These are phyloP conservation scores for Eristalinus aeneus DNA, from an alignment of 2,888 invertebrate species.

Conservation along the genomic window DNA sequence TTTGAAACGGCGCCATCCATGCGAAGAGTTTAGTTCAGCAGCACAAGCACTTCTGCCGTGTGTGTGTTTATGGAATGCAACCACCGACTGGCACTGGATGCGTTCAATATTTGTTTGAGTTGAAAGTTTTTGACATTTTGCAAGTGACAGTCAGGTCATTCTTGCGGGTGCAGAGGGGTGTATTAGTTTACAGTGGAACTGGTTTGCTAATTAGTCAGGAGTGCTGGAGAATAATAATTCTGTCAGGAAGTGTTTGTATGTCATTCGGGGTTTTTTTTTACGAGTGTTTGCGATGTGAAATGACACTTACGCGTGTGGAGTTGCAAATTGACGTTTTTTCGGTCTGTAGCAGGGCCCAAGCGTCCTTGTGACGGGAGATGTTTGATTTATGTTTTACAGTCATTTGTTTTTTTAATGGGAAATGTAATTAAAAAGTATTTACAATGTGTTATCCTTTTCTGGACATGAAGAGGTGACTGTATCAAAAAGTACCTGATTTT, in stretches of 20 bases:
- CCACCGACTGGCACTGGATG: not conserved
- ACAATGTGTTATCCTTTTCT: no score
- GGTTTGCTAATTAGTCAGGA: constrained; percentile 40
- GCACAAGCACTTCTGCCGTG: not conserved
- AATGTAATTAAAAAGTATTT: not conserved
- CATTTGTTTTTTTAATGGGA: not conserved
- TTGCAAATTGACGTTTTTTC: not conserved
- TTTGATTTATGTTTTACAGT: not conserved
- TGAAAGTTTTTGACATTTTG: constrained; percentile 41
- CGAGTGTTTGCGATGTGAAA: not conserved
- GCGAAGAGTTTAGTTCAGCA: not conserved
- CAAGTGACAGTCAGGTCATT: constrained; percentile 30
- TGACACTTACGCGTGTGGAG: constrained; percentile 27
- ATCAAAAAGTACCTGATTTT: no score
- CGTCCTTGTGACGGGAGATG: constrained; percentile 3
- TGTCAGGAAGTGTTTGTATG: constrained; percentile 30
- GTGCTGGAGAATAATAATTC: constrained; percentile 47
- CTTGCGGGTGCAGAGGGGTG: not conserved
- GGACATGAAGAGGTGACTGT: no score
- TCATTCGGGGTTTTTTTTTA: not conserved
- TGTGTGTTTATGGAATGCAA: not conserved
- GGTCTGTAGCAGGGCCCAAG: not conserved
- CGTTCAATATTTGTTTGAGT: not conserved
- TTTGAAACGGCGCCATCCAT: constrained; percentile 38
- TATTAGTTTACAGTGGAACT: constrained; percentile 17